phyloP scores from a whole-genome alignment of 2,888 invertebrate genomes.

The Sicus ferrugineus region DNA sequence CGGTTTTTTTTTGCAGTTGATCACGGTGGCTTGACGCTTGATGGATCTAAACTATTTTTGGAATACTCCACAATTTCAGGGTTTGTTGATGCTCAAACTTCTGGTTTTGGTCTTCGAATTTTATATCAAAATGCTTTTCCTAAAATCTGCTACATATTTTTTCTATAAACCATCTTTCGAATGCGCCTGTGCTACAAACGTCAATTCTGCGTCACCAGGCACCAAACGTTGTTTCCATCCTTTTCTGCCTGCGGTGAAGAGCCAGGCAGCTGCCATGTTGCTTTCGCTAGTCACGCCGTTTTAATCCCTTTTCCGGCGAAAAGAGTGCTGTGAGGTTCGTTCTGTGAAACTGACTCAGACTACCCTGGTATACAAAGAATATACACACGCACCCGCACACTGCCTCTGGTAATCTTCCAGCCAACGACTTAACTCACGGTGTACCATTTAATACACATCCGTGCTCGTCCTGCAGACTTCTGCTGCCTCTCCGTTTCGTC shows the following conservation, averaged over 20 bases:
- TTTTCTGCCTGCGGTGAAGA: not conserved
- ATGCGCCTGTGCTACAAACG: constrained; percentile 26
- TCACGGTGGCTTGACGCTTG: too few species aligned
- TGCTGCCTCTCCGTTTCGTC: not conserved
- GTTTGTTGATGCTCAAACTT: not conserved
- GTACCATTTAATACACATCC: constrained; percentile 14
- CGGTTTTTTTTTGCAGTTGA: not conserved
- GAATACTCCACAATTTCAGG: not conserved
- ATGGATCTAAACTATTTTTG: not conserved
- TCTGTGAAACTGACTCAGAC: not conserved
- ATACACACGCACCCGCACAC: not conserved
- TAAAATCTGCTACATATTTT: constrained; percentile 1
- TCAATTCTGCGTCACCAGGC: constrained; percentile 2
- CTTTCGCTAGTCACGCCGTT: constrained; percentile 5
- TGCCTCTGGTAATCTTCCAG: not conserved
- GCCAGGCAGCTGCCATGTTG: not conserved
- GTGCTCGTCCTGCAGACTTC: constrained; percentile 6
- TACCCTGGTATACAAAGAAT: not conserved
- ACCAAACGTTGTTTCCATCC: constrained; percentile 7
- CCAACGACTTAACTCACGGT: constrained; percentile 6
- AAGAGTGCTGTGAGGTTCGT: not conserved
- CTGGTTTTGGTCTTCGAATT: not conserved
- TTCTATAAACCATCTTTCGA: constrained; percentile 6
- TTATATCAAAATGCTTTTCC: not conserved
- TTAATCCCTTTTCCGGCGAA: constrained; percentile 2